Conservation (phyloP, 2,113 vertebrate species). For the Psittacara wagleri region DNA sequence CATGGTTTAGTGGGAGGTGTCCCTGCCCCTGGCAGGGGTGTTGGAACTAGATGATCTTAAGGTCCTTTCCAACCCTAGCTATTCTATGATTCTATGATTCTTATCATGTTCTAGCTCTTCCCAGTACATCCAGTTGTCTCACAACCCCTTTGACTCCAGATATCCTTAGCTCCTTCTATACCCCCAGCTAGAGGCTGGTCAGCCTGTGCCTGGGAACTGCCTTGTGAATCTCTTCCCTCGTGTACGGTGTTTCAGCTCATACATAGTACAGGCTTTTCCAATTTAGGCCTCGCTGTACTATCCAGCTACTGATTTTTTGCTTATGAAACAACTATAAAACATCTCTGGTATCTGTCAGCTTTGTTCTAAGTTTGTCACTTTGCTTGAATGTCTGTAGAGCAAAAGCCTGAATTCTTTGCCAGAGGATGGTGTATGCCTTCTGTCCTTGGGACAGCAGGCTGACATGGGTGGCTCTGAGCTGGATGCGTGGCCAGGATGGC, state of each 20-base stretch:
- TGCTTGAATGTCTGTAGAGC: not conserved
- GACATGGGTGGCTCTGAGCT: not conserved
- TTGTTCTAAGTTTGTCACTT: not conserved
- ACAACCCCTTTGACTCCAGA: not conserved
- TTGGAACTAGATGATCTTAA: no score
- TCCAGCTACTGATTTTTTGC: not conserved
- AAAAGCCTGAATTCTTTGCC: not conserved
- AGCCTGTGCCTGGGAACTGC: not conserved
- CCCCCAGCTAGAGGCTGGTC: not conserved
- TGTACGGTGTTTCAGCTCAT: rapidly evolving
- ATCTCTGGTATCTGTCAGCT: not conserved
- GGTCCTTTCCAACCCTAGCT: no score
- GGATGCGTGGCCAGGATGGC: not conserved
- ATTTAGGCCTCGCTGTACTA: not conserved
- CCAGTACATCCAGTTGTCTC: not conserved
- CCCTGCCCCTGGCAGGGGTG: no score
- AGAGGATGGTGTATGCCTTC: not conserved
- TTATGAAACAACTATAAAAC: not conserved
- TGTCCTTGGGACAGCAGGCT: not conserved
- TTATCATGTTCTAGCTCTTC: not conserved
- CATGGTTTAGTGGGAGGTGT: no score
- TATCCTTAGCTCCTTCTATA: not conserved
- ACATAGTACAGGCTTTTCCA: not conserved
- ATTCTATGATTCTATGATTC: not conserved
- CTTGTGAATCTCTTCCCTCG: rapidly evolving